Percentiles rank a stretch among this genome's conserved stretches.
These are phyloP conservation scores for Smutsia temminckii DNA, from an alignment of 2,797 vertebrate genomes.

Conservation along the genomic window DNA sequence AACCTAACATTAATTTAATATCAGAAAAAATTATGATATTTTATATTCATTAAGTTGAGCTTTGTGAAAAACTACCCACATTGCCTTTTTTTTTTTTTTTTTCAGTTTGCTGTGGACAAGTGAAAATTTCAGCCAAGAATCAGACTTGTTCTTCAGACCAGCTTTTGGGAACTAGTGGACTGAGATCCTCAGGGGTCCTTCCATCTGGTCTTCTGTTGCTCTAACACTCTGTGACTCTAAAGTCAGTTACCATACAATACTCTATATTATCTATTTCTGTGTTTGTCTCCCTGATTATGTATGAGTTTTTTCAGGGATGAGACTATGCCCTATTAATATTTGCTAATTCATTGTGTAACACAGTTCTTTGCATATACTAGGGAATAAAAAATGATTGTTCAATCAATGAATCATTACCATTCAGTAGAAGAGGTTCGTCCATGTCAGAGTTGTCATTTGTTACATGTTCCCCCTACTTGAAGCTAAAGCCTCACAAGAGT, in stretches of 20 bases:
- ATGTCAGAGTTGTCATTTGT: background rate
- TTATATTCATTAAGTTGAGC: background rate
- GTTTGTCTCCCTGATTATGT: background rate
- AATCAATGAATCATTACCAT: background rate
- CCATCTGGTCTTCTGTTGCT: background rate
- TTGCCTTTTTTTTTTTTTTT: background rate
- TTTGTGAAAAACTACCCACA: background rate
- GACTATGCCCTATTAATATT: background rate
- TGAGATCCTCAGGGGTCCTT: background rate
- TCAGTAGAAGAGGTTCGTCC: too few species aligned
- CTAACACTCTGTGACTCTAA: background rate
- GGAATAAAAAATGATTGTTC: too few species aligned
- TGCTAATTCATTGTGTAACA: background rate
- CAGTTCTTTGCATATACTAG: background rate
- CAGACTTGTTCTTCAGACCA: background rate
- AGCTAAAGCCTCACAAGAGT: background rate
- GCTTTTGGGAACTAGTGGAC: background rate
- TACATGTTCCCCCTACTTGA: background rate
- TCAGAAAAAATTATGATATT: background rate
- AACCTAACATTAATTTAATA: background rate
- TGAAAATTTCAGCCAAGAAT: background rate
- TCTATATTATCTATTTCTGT: background rate
- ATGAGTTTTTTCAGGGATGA: background rate
- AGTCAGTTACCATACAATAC: background rate
- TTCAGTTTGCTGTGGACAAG: background rate